Conservation (phyloP, 2,888 invertebrate species). For the Automeris io region DNA sequence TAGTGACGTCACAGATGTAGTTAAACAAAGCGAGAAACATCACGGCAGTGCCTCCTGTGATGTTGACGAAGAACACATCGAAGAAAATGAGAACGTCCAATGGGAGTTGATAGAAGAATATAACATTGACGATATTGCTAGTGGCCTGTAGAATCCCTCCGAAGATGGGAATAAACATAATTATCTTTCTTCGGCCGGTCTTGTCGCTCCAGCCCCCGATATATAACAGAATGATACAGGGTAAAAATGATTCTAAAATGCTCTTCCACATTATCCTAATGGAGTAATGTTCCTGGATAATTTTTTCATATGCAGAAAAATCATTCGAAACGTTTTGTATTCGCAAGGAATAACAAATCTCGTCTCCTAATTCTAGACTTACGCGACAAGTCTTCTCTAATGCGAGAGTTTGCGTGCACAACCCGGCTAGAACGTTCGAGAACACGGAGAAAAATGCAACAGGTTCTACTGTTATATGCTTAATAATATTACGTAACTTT, state of each 20-base stretch:
- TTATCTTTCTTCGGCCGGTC: slow-evolving; percentile 48
- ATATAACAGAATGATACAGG: slow-evolving; percentile 79
- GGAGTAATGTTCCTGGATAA: slow-evolving; percentile 80
- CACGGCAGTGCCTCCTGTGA: slow-evolving; percentile 25
- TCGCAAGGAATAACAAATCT: slow-evolving; percentile 80
- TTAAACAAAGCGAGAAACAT: slow-evolving; percentile 49
- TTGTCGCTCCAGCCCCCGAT: slow-evolving; percentile 66
- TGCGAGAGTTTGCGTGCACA: slow-evolving; percentile 58
- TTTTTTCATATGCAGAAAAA: slow-evolving; percentile 48
- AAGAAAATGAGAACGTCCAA: slow-evolving; percentile 39
- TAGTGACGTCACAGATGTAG: slow-evolving; percentile 62
- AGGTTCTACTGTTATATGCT: slow-evolving; percentile 77
- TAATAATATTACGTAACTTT: not conserved
- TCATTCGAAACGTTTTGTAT: slow-evolving; percentile 76
- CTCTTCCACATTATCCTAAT: slow-evolving; percentile 86
- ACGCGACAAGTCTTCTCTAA: slow-evolving; percentile 58
- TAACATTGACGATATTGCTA: slow-evolving; percentile 44
- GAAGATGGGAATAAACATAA: slow-evolving; percentile 49
- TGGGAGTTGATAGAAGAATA: slow-evolving; percentile 44
- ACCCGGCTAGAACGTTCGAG: slow-evolving; percentile 37
- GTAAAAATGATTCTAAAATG: too few species aligned
- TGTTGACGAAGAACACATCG: slow-evolving; percentile 38
- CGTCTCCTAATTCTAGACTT: slow-evolving; percentile 79
- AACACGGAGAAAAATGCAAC: slow-evolving; percentile 27
- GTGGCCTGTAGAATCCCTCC: slow-evolving; percentile 41